Evolutionary conservation across 2,113 vertebrate species (phyloP).

Genomic region (Atractosteus spatula): DNA sequence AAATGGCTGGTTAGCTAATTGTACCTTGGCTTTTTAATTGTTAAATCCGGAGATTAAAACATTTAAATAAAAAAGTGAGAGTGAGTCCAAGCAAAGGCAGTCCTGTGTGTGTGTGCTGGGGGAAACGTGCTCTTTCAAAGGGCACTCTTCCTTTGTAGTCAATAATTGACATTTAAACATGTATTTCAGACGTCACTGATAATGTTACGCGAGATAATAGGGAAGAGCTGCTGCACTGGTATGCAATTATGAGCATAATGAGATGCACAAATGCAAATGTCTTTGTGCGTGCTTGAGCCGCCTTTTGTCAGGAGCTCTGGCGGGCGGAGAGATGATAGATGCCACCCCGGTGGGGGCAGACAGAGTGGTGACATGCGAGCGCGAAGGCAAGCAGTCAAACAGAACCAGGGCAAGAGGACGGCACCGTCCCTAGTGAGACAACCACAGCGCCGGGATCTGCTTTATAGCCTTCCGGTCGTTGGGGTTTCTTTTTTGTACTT

Average conservation of each 20-base stretch:
- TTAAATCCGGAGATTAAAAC: neutral
- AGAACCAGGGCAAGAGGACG: slow-evolving; percentile 64
- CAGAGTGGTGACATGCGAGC: slow-evolving; percentile 74
- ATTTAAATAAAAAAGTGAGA: slow-evolving; percentile 13
- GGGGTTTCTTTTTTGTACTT: no score
- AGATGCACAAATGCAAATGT: slow-evolving; percentile 99
- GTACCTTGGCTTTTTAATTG: neutral
- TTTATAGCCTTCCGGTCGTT: no score
- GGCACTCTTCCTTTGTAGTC: slow-evolving; percentile 87
- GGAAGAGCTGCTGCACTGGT: slow-evolving; percentile 79
- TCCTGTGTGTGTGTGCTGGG: slow-evolving; percentile 27
- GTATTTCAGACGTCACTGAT: slow-evolving; percentile 87
- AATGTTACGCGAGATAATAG: slow-evolving; percentile 85
- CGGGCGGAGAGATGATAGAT: slow-evolving; percentile 83
- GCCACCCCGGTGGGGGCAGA: slow-evolving; percentile 72
- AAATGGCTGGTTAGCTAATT: neutral
- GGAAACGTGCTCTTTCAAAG: slow-evolving; percentile 80
- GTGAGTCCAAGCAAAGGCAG: neutral
- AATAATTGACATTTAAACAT: slow-evolving; percentile 96
- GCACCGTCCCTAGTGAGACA: slow-evolving; percentile 31
- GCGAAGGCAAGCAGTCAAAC: slow-evolving; percentile 63
- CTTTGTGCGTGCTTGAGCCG: slow-evolving; percentile 74
- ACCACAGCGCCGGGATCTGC: no score
- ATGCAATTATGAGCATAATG: slow-evolving; percentile 93
- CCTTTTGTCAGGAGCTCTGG: slow-evolving; percentile 84